These are phyloP conservation scores for Meteorus sp. DNA, from an alignment of 1,140 invertebrate species.

Conservation along the genomic window DNA sequence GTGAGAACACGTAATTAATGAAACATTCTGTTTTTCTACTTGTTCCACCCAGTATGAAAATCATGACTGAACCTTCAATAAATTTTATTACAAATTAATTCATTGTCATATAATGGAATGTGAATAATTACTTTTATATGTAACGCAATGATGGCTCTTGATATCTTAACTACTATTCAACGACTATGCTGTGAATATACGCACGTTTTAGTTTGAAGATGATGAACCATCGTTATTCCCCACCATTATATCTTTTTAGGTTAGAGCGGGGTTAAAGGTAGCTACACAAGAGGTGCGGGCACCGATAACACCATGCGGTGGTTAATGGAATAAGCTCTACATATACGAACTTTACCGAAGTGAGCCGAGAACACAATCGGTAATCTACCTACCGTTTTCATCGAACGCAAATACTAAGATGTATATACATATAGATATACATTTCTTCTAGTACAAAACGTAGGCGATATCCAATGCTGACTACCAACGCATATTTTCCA, in stretches of 20 bases:
- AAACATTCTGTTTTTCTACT: too few relatives aligned
- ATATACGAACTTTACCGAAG: background rate
- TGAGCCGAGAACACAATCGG: too few relatives aligned
- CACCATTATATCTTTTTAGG: conserved; percentile 4
- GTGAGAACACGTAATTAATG: background rate
- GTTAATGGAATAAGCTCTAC: background rate
- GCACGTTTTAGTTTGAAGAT: too few relatives aligned
- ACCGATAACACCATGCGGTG: conserved; percentile 8
- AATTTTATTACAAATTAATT: too few relatives aligned
- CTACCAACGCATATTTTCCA: too few relatives aligned
- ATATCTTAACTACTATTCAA: background rate
- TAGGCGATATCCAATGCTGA: too few relatives aligned
- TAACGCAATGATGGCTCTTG: too few relatives aligned
- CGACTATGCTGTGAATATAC: background rate
- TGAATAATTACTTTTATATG: conserved; percentile 11
- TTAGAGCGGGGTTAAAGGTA: background rate
- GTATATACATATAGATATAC: background rate
- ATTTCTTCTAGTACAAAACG: too few relatives aligned
- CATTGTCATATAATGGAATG: too few relatives aligned
- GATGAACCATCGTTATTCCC: background rate
- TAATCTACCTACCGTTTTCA: background rate
- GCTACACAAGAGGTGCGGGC: too few relatives aligned
- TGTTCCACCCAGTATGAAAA: too few relatives aligned
- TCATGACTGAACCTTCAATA: too few relatives aligned
- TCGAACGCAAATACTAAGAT: background rate